Evolutionary conservation across 2,113 vertebrate species (phyloP).

Genomic region (Pterocles burchelli): DNA sequence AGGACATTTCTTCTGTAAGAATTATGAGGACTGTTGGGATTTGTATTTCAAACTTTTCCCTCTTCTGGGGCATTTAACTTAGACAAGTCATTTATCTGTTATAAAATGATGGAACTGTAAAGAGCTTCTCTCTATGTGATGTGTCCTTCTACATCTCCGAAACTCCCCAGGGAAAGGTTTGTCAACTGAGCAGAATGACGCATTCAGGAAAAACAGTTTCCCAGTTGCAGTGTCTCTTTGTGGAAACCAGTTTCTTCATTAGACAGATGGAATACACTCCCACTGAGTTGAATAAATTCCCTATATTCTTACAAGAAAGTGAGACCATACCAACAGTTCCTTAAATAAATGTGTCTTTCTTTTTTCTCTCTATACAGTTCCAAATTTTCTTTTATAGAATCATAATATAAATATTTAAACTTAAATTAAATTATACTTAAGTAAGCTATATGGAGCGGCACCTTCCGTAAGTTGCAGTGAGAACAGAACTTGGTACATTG

Average conservation of each 20-base stretch:
- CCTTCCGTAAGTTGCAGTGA: neutral
- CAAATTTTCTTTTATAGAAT: neutral
- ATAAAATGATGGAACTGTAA: neutral
- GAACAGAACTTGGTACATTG: neutral
- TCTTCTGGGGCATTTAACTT: neutral
- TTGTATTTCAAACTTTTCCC: slow-evolving; percentile 14
- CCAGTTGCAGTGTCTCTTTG: slow-evolving; percentile 14
- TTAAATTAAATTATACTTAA: neutral
- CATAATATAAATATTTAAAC: neutral
- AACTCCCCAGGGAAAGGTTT: slow-evolving; percentile 26
- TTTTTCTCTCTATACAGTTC: neutral
- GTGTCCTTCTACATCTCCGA: neutral
- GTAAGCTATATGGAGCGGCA: neutral
- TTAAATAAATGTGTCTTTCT: neutral
- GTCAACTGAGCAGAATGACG: neutral
- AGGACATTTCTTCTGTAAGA: neutral
- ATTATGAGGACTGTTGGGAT: neutral
- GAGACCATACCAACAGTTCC: slow-evolving; percentile 8
- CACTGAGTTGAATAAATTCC: slow-evolving; percentile 53
- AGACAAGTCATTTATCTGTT: neutral
- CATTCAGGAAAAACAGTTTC: slow-evolving; percentile 27
- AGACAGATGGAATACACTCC: slow-evolving; percentile 62
- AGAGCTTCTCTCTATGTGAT: neutral
- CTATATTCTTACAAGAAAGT: slow-evolving; percentile 39
- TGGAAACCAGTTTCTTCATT: slow-evolving; percentile 51